Evolutionary conservation across 2,113 vertebrate species (phyloP).

Genomic region (Ophthalmotilapia sp.): DNA sequence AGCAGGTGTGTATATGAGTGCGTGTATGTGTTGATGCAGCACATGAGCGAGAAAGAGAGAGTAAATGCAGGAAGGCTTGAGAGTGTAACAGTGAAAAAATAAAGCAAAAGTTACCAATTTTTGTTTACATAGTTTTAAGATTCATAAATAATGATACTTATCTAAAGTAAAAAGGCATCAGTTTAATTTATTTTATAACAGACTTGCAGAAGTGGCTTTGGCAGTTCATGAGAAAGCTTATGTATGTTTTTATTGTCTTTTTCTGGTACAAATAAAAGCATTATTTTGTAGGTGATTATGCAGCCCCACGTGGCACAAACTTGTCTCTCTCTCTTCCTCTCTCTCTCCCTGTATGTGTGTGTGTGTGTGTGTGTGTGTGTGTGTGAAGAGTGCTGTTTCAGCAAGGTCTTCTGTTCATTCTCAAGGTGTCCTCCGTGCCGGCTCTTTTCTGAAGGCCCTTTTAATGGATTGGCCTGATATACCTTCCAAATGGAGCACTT

Average conservation of each 20-base stretch:
- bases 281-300: constrained; percentile 59
- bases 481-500: constrained; percentile 99
- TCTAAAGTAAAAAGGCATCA: neutral
- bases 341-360: neutral
- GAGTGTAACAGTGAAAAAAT: neutral
- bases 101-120: neutral
- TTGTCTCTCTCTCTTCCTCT: neutral
- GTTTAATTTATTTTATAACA: neutral
- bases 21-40: neutral
- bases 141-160: neutral
- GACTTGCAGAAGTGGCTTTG: neutral
- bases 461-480: constrained; percentile 99
- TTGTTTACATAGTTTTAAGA: neutral
- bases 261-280: constrained; percentile 1
- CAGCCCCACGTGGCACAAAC: constrained; percentile 31
- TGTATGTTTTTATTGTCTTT: constrained; percentile 1
- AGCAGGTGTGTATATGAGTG: constrained; percentile 41
- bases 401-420: constrained; percentile 98
- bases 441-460: constrained; percentile 89
- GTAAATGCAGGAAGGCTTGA: neutral
- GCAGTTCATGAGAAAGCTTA: neutral
- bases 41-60: neutral
- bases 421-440: constrained; percentile 99
- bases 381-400: constrained; percentile 92
- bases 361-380: neutral